These are phyloP conservation scores for Eumacrocentrus americanus DNA, from an alignment of 2,888 invertebrate genomes.

Conservation along the genomic window DNA sequence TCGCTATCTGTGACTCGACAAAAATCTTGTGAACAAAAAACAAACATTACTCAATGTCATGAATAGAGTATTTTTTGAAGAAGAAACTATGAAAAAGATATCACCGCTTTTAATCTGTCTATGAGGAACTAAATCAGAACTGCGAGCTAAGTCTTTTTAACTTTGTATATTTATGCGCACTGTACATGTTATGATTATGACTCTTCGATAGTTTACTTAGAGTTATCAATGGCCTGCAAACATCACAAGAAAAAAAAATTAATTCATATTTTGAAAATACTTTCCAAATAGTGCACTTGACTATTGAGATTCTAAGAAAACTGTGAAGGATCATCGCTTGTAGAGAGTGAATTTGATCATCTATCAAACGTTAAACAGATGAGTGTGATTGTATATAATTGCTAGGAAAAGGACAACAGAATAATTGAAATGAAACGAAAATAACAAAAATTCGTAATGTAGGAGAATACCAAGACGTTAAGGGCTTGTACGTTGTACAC, in stretches of 20 bases:
- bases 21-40: not conserved
- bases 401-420: conserved; percentile 38
- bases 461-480: conserved; percentile 47
- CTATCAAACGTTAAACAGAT: conserved; percentile 41
- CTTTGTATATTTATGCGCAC: conserved; percentile 50
- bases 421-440: conserved; percentile 10
- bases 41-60: conserved; percentile 32
- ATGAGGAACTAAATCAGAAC: conserved; percentile 31
- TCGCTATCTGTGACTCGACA: not conserved
- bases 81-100: conserved; percentile 39
- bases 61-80: conserved; percentile 50
- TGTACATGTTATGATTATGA: conserved; percentile 35
- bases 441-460: conserved; percentile 38
- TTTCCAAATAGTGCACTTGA: conserved; percentile 23
- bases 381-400: conserved; percentile 55
- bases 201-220: conserved; percentile 26
- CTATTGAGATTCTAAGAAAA: conserved; percentile 15
- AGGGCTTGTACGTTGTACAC: conserved; percentile 51
- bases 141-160: conserved; percentile 40
- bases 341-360: conserved; percentile 45
- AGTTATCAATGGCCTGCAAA: not conserved
- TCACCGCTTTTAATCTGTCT: conserved; percentile 40
- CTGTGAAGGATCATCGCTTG: conserved; percentile 41
- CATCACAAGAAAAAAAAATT: not conserved
- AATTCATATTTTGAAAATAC: conserved; percentile 30